A percentile compares a stretch with the other conserved stretches of the same genome.
These are phyloP conservation scores for Doris montereyensis DNA, from an alignment of 2,888 invertebrate genomes.

Conservation along the genomic window DNA sequence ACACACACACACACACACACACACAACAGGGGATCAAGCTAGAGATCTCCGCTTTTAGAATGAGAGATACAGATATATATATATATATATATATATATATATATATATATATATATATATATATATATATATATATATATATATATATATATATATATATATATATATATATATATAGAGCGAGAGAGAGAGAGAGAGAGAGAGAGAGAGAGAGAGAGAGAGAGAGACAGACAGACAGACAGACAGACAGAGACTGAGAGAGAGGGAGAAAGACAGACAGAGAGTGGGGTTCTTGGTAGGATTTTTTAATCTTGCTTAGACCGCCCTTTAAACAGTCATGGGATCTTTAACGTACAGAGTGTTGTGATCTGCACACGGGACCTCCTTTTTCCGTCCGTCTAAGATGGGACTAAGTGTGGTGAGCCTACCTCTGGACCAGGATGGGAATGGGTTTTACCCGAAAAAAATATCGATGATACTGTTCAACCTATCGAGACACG, in stretches of 20 bases:
- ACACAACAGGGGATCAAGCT: neutral
- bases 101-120: neutral
- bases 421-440: too few species aligned
- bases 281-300: neutral
- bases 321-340: too few species aligned
- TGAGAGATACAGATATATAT: neutral
- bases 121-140: neutral
- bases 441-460: too few species aligned
- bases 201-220: neutral
- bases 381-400: too few species aligned
- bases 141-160: neutral
- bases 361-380: too few species aligned
- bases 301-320: too few species aligned
- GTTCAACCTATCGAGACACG: too few species aligned
- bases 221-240: constrained; percentile 2
- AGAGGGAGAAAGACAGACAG: neutral
- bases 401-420: too few species aligned
- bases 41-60: neutral
- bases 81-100: neutral
- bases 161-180: too few species aligned
- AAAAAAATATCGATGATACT: too few species aligned
- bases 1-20: neutral
- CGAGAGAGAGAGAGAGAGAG: too few species aligned
- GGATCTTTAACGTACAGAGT: too few species aligned
- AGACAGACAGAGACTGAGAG: neutral